phyloP scores from a whole-genome alignment of 2,888 invertebrate genomes.

The Craniophora ligustri region DNA sequence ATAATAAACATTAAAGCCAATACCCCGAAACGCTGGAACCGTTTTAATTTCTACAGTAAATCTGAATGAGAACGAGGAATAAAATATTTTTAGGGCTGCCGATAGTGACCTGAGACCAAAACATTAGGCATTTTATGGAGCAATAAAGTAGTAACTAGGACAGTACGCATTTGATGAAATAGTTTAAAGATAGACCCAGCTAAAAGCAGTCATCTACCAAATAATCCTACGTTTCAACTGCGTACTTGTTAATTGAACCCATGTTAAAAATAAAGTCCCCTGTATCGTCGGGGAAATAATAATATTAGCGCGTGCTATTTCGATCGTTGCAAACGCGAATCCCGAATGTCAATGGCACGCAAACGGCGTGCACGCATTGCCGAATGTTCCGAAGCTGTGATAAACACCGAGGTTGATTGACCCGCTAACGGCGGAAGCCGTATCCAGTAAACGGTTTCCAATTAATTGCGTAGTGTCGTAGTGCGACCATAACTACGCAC shows the following conservation, averaged over 20 bases:
- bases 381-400: conserved; percentile 55
- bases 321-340: conserved; percentile 65
- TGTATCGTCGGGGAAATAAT: conserved; percentile 55
- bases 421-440: conserved; percentile 58
- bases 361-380: conserved; percentile 64
- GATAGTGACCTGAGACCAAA: conserved; percentile 20
- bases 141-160: conserved; percentile 31
- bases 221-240: conserved; percentile 18
- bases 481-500: conserved; percentile 54
- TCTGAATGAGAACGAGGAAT: conserved; percentile 31
- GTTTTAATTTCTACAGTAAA: conserved; percentile 34
- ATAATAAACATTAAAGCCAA: conserved; percentile 40
- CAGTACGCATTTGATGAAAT: conserved; percentile 19
- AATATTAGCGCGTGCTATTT: conserved; percentile 70
- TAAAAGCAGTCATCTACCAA: conserved; percentile 7
- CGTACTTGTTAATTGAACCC: conserved; percentile 48
- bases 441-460: conserved; percentile 58
- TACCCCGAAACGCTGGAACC: conserved; percentile 33
- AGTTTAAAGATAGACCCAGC: conserved; percentile 11
- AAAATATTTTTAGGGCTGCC: conserved; percentile 32
- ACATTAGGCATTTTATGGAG: conserved; percentile 32
- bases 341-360: conserved; percentile 83
- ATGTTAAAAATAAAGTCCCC: conserved; percentile 55
- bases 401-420: conserved; percentile 77
- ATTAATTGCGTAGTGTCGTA: conserved; percentile 54